Evolutionary conservation across 2,797 vertebrate genomes (phyloP).

Genomic region (Pangasius mekongensis): DNA sequence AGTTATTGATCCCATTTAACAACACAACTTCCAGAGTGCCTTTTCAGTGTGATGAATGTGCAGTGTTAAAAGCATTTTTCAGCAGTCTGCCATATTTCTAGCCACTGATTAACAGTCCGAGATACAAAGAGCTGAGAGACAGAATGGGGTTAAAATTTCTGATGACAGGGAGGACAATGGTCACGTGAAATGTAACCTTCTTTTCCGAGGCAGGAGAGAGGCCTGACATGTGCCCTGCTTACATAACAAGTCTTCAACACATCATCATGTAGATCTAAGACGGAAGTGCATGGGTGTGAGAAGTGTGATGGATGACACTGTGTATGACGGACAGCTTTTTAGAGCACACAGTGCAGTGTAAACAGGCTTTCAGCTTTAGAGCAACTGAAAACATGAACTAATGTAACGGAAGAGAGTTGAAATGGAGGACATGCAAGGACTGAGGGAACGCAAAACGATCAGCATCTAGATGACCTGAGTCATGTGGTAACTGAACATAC

Average conservation of each 20-base stretch:
- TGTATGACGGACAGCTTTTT: constrained; percentile 34
- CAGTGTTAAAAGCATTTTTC: constrained; percentile 26
- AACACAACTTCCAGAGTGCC: constrained; percentile 19
- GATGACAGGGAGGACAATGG: constrained; percentile 64
- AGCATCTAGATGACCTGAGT: constrained; percentile 14
- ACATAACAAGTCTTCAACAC: constrained; percentile 66
- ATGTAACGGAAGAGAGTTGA: constrained; percentile 18
- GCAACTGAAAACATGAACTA: constrained; percentile 19
- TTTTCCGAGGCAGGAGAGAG: constrained; percentile 15
- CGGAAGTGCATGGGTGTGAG: constrained; percentile 43
- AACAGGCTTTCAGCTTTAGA: constrained; percentile 36
- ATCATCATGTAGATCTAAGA: constrained; percentile 41
- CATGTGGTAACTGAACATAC: constrained; percentile 13
- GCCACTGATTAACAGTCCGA: constrained; percentile 49
- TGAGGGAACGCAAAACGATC: constrained; percentile 2
- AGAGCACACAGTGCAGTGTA: neutral
- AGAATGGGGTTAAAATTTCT: constrained; percentile 68
- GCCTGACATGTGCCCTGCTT: constrained; percentile 50
- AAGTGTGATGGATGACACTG: constrained; percentile 1
- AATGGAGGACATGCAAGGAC: neutral
- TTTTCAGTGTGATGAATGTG: constrained; percentile 21
- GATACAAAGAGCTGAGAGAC: constrained; percentile 60
- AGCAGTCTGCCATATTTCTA: constrained; percentile 33
- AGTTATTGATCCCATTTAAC: constrained; percentile 18
- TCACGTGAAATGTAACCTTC: constrained; percentile 54